Evolutionary conservation across 2,888 invertebrate genomes (phyloP), one percentile per base, ranked within the genome.

Genomic region (Phyllotreta striolata): DNA sequence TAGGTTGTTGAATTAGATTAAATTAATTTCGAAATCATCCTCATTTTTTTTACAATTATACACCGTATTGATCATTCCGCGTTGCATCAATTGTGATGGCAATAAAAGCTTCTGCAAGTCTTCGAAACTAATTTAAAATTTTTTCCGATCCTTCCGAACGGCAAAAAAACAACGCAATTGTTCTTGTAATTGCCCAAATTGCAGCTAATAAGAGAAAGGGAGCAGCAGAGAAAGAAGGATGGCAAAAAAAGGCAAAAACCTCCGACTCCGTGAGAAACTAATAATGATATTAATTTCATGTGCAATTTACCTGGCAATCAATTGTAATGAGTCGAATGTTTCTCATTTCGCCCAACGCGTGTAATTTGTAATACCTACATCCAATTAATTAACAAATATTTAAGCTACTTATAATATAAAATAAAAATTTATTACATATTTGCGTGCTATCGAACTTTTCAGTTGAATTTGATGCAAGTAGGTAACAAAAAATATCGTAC

Each of bases 281-380:
- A 59, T 66, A 57, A 63, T 63, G 61, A 66, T 66, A 66, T 66
- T 51, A 63, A 66, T 66, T 66, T 63, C 66, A 63, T 13, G 58
- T 55, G 43, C 44, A 63, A 47, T 43, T 55, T 49, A 63, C 57
- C 59, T 46, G 49, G 60, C 57, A 63, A 63, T 63, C 57, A 43
- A 57, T 63, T 41, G 55, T 66, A 66, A 66, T 66, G 57, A 66
- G 37, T 57, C 40, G 63, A 65, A 40, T 54, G 54, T 56, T 43
- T 34, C 24, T 34, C 39, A 13, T 56, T 56, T 41, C 5, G 38
- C 41, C 39, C 38, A 52, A 39, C 0, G 52, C 10, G 13, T 52
- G 14, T 52, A 52, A 52, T 52, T 52, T 52, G 13, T 38, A 52
- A 52, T 52, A 38, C 24, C 24, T 24, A 24, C 24, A 4, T 24